Conservation (phyloP, 2,113 vertebrate genomes). For the Nannospalax galili region DNA sequence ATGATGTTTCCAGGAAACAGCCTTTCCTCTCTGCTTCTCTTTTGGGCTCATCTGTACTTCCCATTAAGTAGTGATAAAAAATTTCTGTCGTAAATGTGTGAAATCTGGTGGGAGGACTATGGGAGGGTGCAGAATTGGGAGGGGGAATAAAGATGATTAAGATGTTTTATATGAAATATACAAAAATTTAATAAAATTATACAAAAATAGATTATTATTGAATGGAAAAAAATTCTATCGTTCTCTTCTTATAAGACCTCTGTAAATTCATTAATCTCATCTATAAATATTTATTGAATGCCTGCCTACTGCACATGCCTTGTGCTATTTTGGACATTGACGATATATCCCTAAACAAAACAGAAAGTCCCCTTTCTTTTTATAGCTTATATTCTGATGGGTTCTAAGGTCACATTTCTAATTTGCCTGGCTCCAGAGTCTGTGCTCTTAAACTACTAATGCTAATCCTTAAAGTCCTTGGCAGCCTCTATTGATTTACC, state of each 20-base stretch:
- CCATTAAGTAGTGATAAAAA: background rate
- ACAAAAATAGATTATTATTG: no score
- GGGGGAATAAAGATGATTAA: no score
- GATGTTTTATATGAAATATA: no score
- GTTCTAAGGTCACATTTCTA: background rate
- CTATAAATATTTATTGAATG: slow-evolving; percentile 1
- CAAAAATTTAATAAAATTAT: no score
- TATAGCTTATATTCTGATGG: background rate
- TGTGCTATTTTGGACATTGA: background rate
- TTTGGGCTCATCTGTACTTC: background rate
- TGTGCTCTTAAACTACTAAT: background rate
- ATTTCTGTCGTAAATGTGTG: no score
- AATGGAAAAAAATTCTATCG: background rate
- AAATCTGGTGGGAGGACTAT: no score
- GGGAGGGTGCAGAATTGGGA: no score
- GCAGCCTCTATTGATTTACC: background rate
- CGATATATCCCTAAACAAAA: background rate
- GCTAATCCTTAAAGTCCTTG: background rate
- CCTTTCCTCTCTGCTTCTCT: background rate
- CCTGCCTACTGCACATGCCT: background rate
- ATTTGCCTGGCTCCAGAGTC: background rate
- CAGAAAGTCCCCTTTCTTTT: background rate
- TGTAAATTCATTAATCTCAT: background rate
- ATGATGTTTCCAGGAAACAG: background rate
- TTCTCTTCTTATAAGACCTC: background rate